A percentile compares a stretch with the other conserved stretches of the same genome.
Evolutionary conservation across 2,113 vertebrate species (phyloP).

Genomic region (Malurus alboscapulatus): DNA sequence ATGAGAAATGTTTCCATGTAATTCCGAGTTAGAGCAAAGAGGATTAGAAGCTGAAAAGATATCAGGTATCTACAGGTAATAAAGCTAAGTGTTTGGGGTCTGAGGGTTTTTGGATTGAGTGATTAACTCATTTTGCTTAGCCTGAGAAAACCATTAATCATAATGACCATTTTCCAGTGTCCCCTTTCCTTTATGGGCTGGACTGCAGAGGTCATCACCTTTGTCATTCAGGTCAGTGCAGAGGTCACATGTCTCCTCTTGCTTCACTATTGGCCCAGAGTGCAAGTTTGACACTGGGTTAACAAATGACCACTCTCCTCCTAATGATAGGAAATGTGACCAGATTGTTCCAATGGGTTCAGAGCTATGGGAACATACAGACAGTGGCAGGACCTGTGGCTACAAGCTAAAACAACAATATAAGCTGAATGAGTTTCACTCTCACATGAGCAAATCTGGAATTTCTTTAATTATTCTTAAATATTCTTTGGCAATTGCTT

Average conservation of each 20-base stretch:
- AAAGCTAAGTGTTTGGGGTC: not conserved
- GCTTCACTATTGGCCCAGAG: slow-evolving; percentile 46
- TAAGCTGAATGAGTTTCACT: not conserved
- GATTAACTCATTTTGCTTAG: not conserved
- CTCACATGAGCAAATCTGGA: not conserved
- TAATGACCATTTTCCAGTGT: slow-evolving; percentile 44
- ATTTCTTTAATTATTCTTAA: not conserved
- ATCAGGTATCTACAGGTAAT: not conserved
- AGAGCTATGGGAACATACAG: not conserved
- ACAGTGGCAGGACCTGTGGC: not conserved
- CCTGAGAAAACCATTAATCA: slow-evolving; percentile 58
- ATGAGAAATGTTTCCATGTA: not conserved
- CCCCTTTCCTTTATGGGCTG: slow-evolving; percentile 29
- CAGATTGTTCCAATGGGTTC: not conserved
- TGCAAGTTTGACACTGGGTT: slow-evolving; percentile 23
- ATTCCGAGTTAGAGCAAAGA: not conserved
- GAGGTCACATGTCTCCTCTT: slow-evolving; percentile 44
- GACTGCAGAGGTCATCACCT: slow-evolving; percentile 46
- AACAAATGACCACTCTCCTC: slow-evolving; percentile 56
- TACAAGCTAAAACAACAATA: not conserved
- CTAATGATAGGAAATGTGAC: slow-evolving; percentile 27
- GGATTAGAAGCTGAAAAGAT: not conserved
- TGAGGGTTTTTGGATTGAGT: not conserved
- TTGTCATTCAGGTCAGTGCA: slow-evolving; percentile 51
- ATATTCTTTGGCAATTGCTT: not conserved